Evolutionary conservation across 2,888 invertebrate species (phyloP), one percentile per base, ranked within the genome.

Genomic region (Diarsia dahlii): DNA sequence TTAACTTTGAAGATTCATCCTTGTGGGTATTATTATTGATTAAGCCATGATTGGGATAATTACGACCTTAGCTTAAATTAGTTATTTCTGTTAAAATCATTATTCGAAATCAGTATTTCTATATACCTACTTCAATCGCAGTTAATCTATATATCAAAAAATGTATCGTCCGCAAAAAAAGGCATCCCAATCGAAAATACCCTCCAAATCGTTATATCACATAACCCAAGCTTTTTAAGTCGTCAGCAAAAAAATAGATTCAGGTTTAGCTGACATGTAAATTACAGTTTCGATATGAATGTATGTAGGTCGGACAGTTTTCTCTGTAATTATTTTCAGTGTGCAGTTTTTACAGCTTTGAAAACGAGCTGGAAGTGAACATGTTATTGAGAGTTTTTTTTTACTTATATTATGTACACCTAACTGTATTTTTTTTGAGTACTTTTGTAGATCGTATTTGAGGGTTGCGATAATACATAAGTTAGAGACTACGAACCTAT

Each of bases 271-370:
- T 66, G 85, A 84, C 85, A 62, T 60, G 86, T 45, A 85, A 79
- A 85, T 82, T 79, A 85, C 68, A 60, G 67, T 67, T 65, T 39
- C 64, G 34, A 74, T 70, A 70, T 56, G 72, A 86, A 86, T 85
- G 67, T 78, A 80, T 86, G 65, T 82, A 76, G 84, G 85, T 86
- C 80, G 82, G 65, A 73, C 46, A 76, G 50, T 75, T 79, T 76
- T 73, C 69, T 54, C 73, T 75, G 70, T 84, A 84, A 87, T 86
- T 84, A 86, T 86, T 84, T 87, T 87, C 66, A 78, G 84, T 78
- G 70, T 81, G 87, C 76, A 82, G 68, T 79, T 82, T 84, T 79
- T 28, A 71, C 46, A 58, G 46, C 50, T 73, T 78, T 75, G 15
- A 75, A 81, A 60, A 48, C 23, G n/a, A 70, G 58, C 60, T 76